A percentile compares a stretch with the other conserved stretches of the same genome.
Conservation (phyloP, 2,888 invertebrate species). For the Mesodorylaimus sp. region DNA sequence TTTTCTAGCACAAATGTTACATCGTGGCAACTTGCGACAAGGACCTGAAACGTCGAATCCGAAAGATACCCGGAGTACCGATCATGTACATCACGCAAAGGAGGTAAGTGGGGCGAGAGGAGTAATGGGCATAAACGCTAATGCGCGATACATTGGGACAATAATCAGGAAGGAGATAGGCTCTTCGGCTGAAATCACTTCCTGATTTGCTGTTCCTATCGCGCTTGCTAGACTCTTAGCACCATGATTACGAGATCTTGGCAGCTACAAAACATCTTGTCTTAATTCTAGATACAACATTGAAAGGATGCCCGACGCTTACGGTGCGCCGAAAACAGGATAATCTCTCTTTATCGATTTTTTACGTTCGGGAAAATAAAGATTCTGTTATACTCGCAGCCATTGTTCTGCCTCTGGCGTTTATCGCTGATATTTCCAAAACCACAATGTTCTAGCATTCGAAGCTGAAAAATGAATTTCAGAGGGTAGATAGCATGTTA, state of each 20-base stretch:
- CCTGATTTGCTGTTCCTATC: constrained; percentile 1
- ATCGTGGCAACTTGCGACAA: constrained; percentile 98
- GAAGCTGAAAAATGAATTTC: no score
- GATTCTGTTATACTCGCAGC: no score
- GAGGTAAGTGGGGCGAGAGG: constrained; percentile 33
- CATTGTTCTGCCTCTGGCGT: no score
- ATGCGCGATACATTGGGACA: no score
- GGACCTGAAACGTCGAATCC: constrained; percentile 76
- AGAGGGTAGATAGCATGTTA: no score
- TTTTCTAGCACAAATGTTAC: constrained; percentile 76
- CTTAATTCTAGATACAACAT: constrained; percentile 52
- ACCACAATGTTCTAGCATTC: no score
- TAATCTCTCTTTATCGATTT: not conserved
- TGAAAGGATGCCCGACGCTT: constrained; percentile 97
- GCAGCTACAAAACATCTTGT: constrained; percentile 1
- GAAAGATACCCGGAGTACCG: constrained; percentile 95
- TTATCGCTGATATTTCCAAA: no score
- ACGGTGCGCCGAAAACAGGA: constrained; percentile 60
- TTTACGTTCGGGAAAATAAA: no score
- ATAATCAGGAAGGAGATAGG: constrained; percentile 3
- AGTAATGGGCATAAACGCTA: constrained; percentile 1
- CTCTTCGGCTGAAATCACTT: not conserved
- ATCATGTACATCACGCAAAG: constrained; percentile 91
- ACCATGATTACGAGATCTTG: no score
- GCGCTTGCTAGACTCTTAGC: not conserved